These are phyloP conservation scores for Drosophila kikkawai DNA, from an alignment of 1,140 invertebrate genomes.

Conservation along the genomic window DNA sequence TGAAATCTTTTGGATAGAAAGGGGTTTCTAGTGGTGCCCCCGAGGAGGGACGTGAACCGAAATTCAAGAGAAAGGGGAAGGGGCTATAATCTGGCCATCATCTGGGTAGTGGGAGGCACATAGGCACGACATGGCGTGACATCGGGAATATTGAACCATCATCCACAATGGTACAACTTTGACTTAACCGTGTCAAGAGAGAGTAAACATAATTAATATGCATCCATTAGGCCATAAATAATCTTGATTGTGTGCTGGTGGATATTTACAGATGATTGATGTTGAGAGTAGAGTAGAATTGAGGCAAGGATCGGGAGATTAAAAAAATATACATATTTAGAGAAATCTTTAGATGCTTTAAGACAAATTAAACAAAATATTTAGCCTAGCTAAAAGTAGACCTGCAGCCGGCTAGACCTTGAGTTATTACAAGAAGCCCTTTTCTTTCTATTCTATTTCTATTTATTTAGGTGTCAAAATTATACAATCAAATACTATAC, in stretches of 20 bases:
- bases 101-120: slow-evolving; percentile 4
- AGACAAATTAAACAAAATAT: background rate
- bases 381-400: background rate
- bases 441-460: background rate
- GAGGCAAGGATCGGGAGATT: background rate
- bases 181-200: slow-evolving; percentile 47
- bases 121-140: slow-evolving; percentile 46
- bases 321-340: no score
- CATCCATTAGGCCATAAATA: slow-evolving; percentile 45
- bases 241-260: slow-evolving; percentile 35
- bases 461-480: no score
- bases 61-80: slow-evolving; percentile 14
- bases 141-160: slow-evolving; percentile 46
- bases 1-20: slow-evolving; percentile 72
- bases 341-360: background rate
- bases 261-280: slow-evolving; percentile 9
- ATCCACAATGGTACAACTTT: slow-evolving; percentile 23
- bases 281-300: background rate
- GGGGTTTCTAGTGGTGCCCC: slow-evolving; percentile 46
- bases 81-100: slow-evolving; percentile 4
- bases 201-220: slow-evolving; percentile 54
- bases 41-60: slow-evolving; percentile 2
- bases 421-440: background rate
- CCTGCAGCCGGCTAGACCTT: background rate
- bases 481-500: background rate